Evolutionary conservation across 1,140 invertebrate genomes (phyloP), one percentile per base, ranked within the genome.

Genomic region (Anastatus disparis): DNA sequence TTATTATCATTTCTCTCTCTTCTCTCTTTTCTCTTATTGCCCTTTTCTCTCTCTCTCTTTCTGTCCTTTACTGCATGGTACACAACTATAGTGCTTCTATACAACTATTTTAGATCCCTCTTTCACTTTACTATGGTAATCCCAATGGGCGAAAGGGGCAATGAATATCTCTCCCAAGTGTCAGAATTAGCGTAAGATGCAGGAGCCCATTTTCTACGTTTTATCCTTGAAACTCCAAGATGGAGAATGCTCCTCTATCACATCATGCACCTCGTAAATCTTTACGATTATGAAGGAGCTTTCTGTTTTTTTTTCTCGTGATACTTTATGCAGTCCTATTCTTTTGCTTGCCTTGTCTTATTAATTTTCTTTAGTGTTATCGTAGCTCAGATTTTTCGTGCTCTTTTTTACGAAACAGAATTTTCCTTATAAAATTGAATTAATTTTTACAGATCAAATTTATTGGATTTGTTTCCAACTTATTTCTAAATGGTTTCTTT

Each of bases 161-260:
- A 72, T 72, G 66, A 72, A 72, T n/a, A n/a, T n/a, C n/a, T n/a
- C n/a, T 72, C 59, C 64, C 50, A n/a, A 58, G 71, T 42, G 71
- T 68, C 64, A 61, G 42, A 72, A 72, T 68, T 72, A 68, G 65
- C 65, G 65, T 55, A 56, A 52, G 52, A 66, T 42, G 27, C 42
- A 24, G 44, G 13, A 38, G 40, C 13, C 46, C n/a, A n/a, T 13
- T 48, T 46, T 46, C 42, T 46, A n/a, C 2, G 42, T 62, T 62
- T 48, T n/a, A n/a, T n/a, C n/a, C 29, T 40, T 10, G 3, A 35
- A n/a, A n/a, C n/a, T 20, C 48, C 42, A 40, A 61, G 67, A 69
- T 26, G 48, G 10, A 53, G 67, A 29, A 35, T 20, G n/a, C 55
- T 69, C 67, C 17, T 53, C 48, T 31, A 53, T 69, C 66, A 61